Evolutionary conservation across 2,113 vertebrate species (phyloP), one percentile per base, ranked within the genome.

Genomic region (Ramphastos sulfuratus): DNA sequence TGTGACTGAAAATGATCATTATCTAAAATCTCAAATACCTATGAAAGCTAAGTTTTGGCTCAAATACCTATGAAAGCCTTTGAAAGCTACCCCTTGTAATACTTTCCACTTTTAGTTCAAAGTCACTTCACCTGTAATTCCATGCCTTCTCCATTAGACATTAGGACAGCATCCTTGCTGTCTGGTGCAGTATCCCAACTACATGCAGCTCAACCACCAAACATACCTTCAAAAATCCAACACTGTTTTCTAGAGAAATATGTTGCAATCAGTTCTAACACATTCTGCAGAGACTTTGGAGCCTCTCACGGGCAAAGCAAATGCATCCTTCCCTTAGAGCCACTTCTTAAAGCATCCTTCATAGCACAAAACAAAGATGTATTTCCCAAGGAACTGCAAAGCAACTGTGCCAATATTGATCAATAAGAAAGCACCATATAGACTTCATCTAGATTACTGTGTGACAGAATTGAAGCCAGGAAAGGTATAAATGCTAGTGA

Each of bases 351-450:
- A 83, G 46, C 11, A 71, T 55, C 10, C 31, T 37, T 13, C 23
- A 16, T 25, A 13, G 44, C 39, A 61, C 25, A 54, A 59, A 75
- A 18, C 3, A 0, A 83, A 55, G 42, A 60, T 8, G 11, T 10
- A 78, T 54, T 86, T 74, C 27, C 15, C 33, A 58, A 78, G 33
- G 15, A 78, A 54, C 0, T 6, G 35, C 37, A 52, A 66, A 76
- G 39, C 42, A 85, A 59, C 42, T 8, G 27, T 0, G 0, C 19
- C 67, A 55, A 18, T 17, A 76, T 7, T 0, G 1, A 66, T 33
- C 46, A 39, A 50, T 9, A 42, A 56, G 52, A 6, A 15, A 71
- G 28, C 20, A 35, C 17, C 3, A 0, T 1, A 16, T 2, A 42
- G 39, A 61, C 25, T 46, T 61, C 24, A 39, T 93, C 3, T 39